Evolutionary conservation across 2,113 vertebrate species (phyloP).

Genomic region (Maccullochella peelii): DNA sequence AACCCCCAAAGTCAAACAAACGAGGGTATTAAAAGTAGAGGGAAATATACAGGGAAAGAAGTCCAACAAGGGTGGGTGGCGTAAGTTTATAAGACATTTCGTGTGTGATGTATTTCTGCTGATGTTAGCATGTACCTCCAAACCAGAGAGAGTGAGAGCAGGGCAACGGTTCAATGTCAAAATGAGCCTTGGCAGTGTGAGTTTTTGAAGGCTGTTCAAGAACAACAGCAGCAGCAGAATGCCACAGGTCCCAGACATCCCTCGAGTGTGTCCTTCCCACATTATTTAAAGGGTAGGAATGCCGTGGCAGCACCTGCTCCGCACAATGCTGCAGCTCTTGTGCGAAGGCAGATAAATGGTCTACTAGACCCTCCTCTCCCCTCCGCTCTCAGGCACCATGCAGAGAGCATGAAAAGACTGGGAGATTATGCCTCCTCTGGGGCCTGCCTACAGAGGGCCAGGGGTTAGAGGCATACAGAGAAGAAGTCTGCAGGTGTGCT

Average conservation of each 20-base stretch:
- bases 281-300: slow-evolving; percentile 53
- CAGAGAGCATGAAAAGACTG: slow-evolving; percentile 69
- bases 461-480: slow-evolving; percentile 47
- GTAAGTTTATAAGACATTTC: slow-evolving; percentile 56
- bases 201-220: slow-evolving; percentile 61
- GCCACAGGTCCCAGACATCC: slow-evolving; percentile 46
- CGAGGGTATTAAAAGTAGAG: slow-evolving; percentile 37
- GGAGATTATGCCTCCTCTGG: slow-evolving; percentile 66
- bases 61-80: slow-evolving; percentile 56
- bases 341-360: slow-evolving; percentile 62
- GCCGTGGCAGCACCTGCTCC: slow-evolving; percentile 64
- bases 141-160: slow-evolving; percentile 43
- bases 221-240: slow-evolving; percentile 56
- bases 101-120: slow-evolving; percentile 73
- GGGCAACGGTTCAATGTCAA: slow-evolving; percentile 55
- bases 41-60: slow-evolving; percentile 40
- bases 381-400: slow-evolving; percentile 53
- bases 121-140: slow-evolving; percentile 71
- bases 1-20: slow-evolving; percentile 51
- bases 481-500: slow-evolving; percentile 26
- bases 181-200: slow-evolving; percentile 52
- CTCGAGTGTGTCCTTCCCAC: slow-evolving; percentile 54
- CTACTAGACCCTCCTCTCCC: slow-evolving; percentile 47
- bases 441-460: slow-evolving; percentile 52
- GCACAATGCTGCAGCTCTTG: slow-evolving; percentile 59